A percentile compares a stretch with the other conserved stretches of the same genome.
phyloP scores from a whole-genome alignment of 1,140 invertebrate species.

The Triops cancriformis region DNA sequence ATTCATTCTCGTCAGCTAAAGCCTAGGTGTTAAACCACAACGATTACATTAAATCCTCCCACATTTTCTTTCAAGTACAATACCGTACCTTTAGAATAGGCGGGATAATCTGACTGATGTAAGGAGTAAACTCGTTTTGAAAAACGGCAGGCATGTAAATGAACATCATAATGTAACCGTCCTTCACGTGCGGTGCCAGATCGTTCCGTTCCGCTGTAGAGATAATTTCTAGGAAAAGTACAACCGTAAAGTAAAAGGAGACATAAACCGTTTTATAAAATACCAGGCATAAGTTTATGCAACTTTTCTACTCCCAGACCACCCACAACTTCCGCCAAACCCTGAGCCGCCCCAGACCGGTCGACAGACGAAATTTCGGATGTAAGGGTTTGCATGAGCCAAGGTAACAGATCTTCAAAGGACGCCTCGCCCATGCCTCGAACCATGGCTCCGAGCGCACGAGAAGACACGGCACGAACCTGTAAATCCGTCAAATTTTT shows the following conservation, averaged over 20 bases:
- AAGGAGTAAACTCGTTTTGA: constrained; percentile 86
- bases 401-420: constrained; percentile 90
- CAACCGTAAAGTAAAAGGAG: not conserved
- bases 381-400: constrained; percentile 97
- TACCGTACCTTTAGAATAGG: constrained; percentile 75
- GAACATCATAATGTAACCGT: constrained; percentile 99
- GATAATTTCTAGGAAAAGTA: constrained; percentile 67
- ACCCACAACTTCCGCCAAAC: constrained; percentile 86
- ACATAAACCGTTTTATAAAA: not conserved
- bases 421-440: constrained; percentile 89
- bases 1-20: constrained; percentile 97
- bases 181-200: constrained; percentile 94
- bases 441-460: constrained; percentile 95
- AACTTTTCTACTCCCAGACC: constrained; percentile 91
- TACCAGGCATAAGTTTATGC: constrained; percentile 85
- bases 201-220: constrained; percentile 86
- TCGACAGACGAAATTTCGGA: constrained; percentile 93
- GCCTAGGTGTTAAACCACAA: constrained; percentile 47
- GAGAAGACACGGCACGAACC: constrained; percentile 80
- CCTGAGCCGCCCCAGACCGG: constrained; percentile 95
- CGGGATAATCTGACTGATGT: constrained; percentile 95
- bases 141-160: constrained; percentile 98
- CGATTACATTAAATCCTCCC: not conserved
- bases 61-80: constrained; percentile 3
- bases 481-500: constrained; percentile 31